A percentile compares a stretch with the other conserved stretches of the same genome.
Conservation (phyloP, 1,140 invertebrate genomes). For the Tetramorium simillimum region DNA sequence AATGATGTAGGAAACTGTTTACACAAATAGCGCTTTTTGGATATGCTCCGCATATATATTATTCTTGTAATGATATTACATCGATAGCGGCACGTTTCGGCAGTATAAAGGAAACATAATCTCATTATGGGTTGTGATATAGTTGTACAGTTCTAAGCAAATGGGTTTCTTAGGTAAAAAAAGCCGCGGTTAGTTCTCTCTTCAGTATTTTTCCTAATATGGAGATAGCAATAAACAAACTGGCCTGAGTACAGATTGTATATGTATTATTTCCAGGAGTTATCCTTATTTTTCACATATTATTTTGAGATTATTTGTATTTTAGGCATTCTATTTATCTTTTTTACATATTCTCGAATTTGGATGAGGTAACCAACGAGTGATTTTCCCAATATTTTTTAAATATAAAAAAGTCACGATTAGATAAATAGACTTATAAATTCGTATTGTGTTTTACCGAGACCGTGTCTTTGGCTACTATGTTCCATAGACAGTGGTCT, state of each 20-base stretch:
- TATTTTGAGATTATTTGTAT: background rate
- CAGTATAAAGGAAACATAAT: constrained; percentile 41
- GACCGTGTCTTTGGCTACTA: background rate
- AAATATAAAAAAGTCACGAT: background rate
- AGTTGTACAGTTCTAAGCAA: constrained; percentile 9
- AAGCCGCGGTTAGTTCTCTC: background rate
- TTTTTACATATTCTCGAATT: background rate
- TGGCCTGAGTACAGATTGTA: background rate
- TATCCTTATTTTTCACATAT: background rate
- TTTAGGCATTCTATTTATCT: background rate
- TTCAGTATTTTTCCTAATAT: constrained; percentile 55
- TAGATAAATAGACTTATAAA: background rate
- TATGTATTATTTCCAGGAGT: background rate
- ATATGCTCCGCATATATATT: background rate
- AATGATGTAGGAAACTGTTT: background rate
- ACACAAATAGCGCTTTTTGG: background rate
- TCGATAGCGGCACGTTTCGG: constrained; percentile 4
- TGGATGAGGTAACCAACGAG: background rate
- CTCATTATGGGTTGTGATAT: constrained; percentile 60
- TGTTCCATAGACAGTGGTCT: constrained; percentile 50
- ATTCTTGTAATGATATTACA: background rate
- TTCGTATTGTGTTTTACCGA: background rate
- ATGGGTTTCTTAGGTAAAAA: constrained; percentile 18
- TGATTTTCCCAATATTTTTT: background rate
- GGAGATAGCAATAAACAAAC: constrained; percentile 54